Conservation (phyloP, 1,140 invertebrate genomes). For the Nasonia vitripennis region DNA sequence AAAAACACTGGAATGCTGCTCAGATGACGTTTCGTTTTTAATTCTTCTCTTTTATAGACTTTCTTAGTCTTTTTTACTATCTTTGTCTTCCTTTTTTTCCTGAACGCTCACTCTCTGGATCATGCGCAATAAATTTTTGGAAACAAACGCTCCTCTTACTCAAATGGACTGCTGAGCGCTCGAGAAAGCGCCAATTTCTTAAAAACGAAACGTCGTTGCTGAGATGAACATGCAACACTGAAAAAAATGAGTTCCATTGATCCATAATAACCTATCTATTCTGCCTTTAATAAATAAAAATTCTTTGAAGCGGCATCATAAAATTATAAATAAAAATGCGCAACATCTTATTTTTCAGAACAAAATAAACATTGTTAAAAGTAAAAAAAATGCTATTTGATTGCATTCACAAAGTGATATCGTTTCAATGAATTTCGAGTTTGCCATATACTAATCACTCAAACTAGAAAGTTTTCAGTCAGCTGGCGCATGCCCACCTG, state of each 20-base stretch:
- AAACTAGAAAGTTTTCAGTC: slow-evolving; percentile 58
- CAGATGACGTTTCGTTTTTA: slow-evolving; percentile 55
- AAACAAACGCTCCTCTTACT: background rate
- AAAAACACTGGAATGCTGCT: slow-evolving; percentile 57
- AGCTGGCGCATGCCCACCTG: slow-evolving; percentile 72
- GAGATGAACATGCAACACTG: slow-evolving; percentile 43
- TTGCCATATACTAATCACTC: background rate
- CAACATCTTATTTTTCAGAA: too few relatives aligned
- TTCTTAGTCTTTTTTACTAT: background rate
- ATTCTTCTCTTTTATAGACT: background rate
- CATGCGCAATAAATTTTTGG: background rate
- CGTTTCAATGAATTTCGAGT: slow-evolving; percentile 11
- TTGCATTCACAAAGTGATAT: background rate
- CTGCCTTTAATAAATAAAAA: background rate
- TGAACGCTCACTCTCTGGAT: background rate
- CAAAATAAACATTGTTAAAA: too few relatives aligned
- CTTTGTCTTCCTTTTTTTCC: background rate
- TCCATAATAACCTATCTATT: background rate
- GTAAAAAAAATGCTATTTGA: too few relatives aligned
- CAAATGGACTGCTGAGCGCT: background rate
- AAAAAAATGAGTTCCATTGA: slow-evolving; percentile 23
- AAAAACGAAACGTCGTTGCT: slow-evolving; percentile 42
- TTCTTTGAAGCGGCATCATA: background rate
- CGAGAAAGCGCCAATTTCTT: background rate
- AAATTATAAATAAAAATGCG: background rate